Conservation (phyloP, 1,140 invertebrate genomes). For the Parasteatoda tepidariorum region DNA sequence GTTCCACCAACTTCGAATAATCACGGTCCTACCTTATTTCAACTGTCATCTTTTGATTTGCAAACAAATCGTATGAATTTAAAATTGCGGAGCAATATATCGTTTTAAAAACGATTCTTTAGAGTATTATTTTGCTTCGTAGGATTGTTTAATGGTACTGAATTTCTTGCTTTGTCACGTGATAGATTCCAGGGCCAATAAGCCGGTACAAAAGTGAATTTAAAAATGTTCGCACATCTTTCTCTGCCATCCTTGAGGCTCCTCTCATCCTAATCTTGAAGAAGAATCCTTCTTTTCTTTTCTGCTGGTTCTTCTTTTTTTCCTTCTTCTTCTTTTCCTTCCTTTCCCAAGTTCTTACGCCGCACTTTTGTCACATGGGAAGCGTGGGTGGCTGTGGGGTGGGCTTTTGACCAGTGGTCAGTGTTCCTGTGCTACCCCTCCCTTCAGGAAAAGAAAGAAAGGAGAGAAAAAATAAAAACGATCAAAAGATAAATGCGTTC, state of each 20-base stretch:
- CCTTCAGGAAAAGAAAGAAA: not conserved
- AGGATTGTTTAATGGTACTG: no score
- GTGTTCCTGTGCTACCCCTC: not conserved
- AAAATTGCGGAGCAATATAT: no score
- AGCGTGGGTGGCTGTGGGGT: not conserved
- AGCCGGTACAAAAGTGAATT: not conserved
- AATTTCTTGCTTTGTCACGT: no score
- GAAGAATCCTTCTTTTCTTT: constrained; percentile 42
- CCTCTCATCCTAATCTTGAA: constrained; percentile 19
- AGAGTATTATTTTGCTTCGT: no score
- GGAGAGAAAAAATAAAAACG: constrained; percentile 36
- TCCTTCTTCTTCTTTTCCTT: not conserved
- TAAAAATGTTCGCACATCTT: not conserved
- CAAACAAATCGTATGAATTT: no score
- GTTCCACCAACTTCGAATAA: no score
- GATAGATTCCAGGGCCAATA: not conserved
- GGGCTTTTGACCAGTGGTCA: constrained; percentile 57
- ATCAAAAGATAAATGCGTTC: constrained; percentile 60
- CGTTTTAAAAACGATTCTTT: no score
- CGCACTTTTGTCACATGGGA: constrained; percentile 59
- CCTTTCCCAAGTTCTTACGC: constrained; percentile 37
- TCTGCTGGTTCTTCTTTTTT: not conserved
- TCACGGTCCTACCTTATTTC: no score
- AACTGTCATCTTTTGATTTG: no score
- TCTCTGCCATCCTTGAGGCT: not conserved